Conservation (phyloP, 30 jellyfish, hydroid and myxozoan species). For the Haliclystus octoradiatus region DNA sequence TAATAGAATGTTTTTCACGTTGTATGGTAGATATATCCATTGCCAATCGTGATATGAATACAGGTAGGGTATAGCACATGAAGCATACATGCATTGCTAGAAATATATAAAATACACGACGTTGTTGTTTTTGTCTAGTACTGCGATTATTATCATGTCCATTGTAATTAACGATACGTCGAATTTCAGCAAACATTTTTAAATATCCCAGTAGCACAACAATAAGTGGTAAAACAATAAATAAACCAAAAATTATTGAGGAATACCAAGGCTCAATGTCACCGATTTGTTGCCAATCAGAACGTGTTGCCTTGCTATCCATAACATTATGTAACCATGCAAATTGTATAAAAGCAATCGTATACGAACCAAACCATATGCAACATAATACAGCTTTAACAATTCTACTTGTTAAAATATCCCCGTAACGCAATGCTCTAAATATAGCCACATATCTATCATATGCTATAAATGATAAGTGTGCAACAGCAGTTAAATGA, state of each 20-base stretch:
- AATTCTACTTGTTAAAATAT: conserved; percentile 55
- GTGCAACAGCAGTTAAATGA: conserved; percentile 52
- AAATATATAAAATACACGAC: conserved; percentile 27
- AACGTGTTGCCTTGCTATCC: not conserved
- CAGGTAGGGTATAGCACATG: conserved; percentile 36
- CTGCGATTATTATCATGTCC: conserved; percentile 44
- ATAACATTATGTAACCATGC: conserved; percentile 37
- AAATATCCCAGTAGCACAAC: conserved; percentile 23
- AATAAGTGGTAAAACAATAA: conserved; percentile 17
- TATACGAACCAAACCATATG: conserved; percentile 41
- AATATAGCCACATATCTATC: conserved; percentile 72
- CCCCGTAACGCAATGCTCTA: conserved; percentile 68
- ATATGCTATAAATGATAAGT: conserved; percentile 47
- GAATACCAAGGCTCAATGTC: conserved; percentile 20
- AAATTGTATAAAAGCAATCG: conserved; percentile 35
- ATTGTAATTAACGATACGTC: conserved; percentile 10
- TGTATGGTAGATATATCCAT: conserved; percentile 14
- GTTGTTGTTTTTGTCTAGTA: conserved; percentile 23
- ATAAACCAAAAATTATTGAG: conserved; percentile 14
- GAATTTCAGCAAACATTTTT: conserved; percentile 31
- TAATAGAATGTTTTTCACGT: not conserved
- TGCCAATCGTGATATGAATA: conserved; percentile 37
- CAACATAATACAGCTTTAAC: conserved; percentile 25
- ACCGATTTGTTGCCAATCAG: not conserved
- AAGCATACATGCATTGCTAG: conserved; percentile 36